Evolutionary conservation across 2,888 invertebrate genomes (phyloP), one percentile per base, ranked within the genome.

Genomic region (Candidula unifasciata): DNA sequence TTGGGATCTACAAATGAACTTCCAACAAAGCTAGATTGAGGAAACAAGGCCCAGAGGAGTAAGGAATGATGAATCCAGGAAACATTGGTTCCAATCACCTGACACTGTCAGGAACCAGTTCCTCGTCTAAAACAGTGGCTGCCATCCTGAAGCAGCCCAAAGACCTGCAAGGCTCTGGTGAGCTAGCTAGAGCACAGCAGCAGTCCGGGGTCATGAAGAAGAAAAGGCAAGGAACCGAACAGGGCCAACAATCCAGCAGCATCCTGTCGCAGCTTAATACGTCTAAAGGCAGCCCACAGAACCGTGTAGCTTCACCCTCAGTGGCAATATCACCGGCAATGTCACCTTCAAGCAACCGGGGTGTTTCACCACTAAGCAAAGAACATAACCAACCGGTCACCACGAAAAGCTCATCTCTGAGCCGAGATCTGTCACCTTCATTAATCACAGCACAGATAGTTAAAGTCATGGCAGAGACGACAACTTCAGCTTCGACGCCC

Each of bases 371-470:
- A 1, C 33, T 80, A 6, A 81, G 85, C 30, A 85, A 81, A 64
- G 85, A 85, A 30, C 77, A 68, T 24, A 85, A 54, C 33, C 84
- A 80, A 8, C 73, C 69, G 6, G 74, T 71, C 52, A 87, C 87
- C 37, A 87, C 88, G 8, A 88, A 87, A 76, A 86, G 86, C 64
- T 87, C 87, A 13, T 88, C 88, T 3, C 78, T 88, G 60, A 86
- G 87, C 54, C 80, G 87, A 18, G 86, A 87, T 57, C 82, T 88
- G n/a, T 88, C 88, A 33, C 88, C 87, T 0, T 87, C 87, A 3
- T 86, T 87, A 6, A 86, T 88, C 79, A 88, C 88, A 1, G 85
- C 86, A 2, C 88, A 88, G 71, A 85, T 88, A 37, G 84, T 85
- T 60, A 86, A 86, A 13, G 88, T 83, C 76, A 86, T 88, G 84